Evolutionary conservation across 1,140 invertebrate species (phyloP).

Genomic region (Monochamus saltuarius): DNA sequence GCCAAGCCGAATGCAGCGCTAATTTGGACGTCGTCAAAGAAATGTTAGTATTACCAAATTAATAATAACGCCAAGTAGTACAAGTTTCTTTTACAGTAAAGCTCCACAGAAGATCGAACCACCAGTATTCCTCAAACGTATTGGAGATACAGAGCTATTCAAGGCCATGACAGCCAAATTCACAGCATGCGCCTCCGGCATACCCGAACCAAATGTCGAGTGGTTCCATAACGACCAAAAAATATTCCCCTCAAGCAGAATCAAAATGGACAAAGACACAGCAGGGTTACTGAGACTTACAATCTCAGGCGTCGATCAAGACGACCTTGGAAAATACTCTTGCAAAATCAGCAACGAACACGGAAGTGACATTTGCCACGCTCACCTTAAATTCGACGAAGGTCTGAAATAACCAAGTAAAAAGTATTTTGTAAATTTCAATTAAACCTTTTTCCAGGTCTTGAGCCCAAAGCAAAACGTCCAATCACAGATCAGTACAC

Average conservation of each 20-base stretch:
- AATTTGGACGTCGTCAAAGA: constrained; percentile 75
- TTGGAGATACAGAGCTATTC: constrained; percentile 85
- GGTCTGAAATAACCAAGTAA: constrained; percentile 14
- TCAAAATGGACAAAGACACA: constrained; percentile 78
- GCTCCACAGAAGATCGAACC: constrained; percentile 75
- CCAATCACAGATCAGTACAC: constrained; percentile 77
- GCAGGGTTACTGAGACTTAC: constrained; percentile 78
- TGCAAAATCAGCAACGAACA: constrained; percentile 80
- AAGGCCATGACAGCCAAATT: constrained; percentile 88
- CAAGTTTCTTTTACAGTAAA: constrained; percentile 56
- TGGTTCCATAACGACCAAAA: constrained; percentile 81
- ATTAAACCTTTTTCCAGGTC: constrained; percentile 53
- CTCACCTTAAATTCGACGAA: constrained; percentile 76
- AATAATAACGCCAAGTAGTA: too few species aligned
- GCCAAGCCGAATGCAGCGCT: constrained; percentile 74
- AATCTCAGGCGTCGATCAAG: constrained; percentile 69
- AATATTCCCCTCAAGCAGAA: constrained; percentile 76
- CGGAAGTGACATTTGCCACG: constrained; percentile 80
- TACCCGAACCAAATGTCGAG: constrained; percentile 81
- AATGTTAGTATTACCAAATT: constrained; percentile 67
- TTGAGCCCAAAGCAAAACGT: constrained; percentile 69
- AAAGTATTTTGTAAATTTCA: neutral
- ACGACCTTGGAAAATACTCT: constrained; percentile 81
- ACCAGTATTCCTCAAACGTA: constrained; percentile 84
- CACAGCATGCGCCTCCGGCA: constrained; percentile 83